Evolutionary conservation across 2,888 invertebrate species (phyloP), one percentile per base, ranked within the genome.

Genomic region (Tineola bisselliella): DNA sequence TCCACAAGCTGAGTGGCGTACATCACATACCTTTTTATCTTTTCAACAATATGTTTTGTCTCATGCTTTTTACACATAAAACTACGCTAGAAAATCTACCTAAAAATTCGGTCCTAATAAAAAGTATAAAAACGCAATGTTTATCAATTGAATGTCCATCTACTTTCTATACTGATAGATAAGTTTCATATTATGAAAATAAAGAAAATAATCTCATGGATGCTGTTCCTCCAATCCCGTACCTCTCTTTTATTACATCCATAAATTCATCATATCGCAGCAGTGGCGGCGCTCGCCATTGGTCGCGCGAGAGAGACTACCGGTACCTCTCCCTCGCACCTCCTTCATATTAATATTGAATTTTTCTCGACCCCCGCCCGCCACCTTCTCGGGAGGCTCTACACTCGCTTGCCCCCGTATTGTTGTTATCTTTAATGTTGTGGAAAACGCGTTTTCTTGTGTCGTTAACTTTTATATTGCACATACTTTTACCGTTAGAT

Each of bases 311-410:
- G 77, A 70, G 81, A 81, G 87, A 88, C 72, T 81, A 82, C 82
- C 69, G 63, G 75, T 79, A 79, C 70, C 68, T 88, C 89, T 88
- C 88, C 73, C 88, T 88, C 87, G 83, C 89, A 89, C 90, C 90
- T 88, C 90, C 89, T 89, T 88, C 89, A 91, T 92, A 92, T 92
- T 92, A 92, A 92, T 92, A 92, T 92, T 91, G 90, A 91, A 92
- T 91, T 92, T 91, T 91, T 91, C 87, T 88, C 88, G 88, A 87
- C 88, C 81, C 87, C 88, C 87, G 76, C 80, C 77, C 75, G 75
- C 80, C 82, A 79, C 84, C 87, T 81, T 77, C 78, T 75, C 81
- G 83, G 84, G 86, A 84, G 84, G 84, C 84, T 84, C 59, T 86
- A 84, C 78, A 81, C 84, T 84, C 84, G 77, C 83, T 83, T 84